Percentiles rank a stretch among this genome's conserved stretches.
These are phyloP conservation scores for Emmelina monodactyla DNA, from an alignment of 2,888 invertebrate species.

Conservation along the genomic window DNA sequence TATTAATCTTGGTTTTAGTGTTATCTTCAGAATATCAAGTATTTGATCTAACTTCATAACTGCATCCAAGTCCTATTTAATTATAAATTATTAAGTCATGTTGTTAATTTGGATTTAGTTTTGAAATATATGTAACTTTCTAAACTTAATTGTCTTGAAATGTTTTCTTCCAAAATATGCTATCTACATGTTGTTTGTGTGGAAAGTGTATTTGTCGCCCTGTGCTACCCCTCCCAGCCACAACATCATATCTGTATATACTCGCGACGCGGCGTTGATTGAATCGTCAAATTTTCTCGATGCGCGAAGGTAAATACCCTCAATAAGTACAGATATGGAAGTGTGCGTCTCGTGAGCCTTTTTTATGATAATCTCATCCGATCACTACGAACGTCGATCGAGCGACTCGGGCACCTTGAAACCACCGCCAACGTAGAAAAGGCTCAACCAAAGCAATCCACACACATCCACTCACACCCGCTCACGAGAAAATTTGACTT, in stretches of 20 bases:
- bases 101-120: no score
- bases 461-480: not conserved
- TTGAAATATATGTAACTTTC: no score
- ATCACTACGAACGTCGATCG: constrained; percentile 5
- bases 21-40: no score
- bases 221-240: constrained; percentile 38
- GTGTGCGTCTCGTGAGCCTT: constrained; percentile 45
- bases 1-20: no score
- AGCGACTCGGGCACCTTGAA: not conserved
- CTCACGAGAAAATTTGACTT: constrained; percentile 47
- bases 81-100: no score
- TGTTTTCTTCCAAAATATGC: constrained; percentile 25
- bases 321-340: constrained; percentile 60
- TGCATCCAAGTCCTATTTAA: no score
- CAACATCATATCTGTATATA: constrained; percentile 57
- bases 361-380: constrained; percentile 22
- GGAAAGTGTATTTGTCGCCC: constrained; percentile 36
- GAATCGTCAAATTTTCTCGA: constrained; percentile 59
- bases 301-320: constrained; percentile 20
- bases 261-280: constrained; percentile 33
- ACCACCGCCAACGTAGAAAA: constrained; percentile 21
- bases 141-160: no score
- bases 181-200: constrained; percentile 23
- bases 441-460: constrained; percentile 17
- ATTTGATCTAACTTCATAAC: no score